Conservation (phyloP, 30 jellyfish, hydroid and myxozoan genomes). For the Cassiopea andromeda region DNA sequence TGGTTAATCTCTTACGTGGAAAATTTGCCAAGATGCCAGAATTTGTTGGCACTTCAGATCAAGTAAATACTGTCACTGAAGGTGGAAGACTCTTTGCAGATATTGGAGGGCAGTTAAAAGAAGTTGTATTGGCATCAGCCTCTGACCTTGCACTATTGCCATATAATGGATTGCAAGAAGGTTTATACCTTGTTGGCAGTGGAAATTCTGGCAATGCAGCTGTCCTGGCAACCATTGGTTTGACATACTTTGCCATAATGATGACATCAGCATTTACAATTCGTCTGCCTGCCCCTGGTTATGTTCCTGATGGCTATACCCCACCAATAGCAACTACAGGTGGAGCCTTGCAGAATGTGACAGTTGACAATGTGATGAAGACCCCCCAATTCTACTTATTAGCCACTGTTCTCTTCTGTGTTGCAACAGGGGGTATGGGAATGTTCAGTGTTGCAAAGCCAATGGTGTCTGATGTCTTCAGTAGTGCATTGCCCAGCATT, state of each 20-base stretch:
- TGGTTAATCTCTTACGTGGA: conserved; percentile 39
- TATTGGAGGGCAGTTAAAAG: conserved; percentile 71
- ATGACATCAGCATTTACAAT: conserved; percentile 69
- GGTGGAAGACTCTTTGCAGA: conserved; percentile 71
- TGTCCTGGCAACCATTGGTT: conserved; percentile 72
- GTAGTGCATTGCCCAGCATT: conserved; percentile 66
- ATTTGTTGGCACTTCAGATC: conserved; percentile 61
- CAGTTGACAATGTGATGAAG: conserved; percentile 70
- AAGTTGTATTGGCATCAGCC: conserved; percentile 64
- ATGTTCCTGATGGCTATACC: conserved; percentile 60
- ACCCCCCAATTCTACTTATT: conserved; percentile 72
- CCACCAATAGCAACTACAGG: conserved; percentile 47
- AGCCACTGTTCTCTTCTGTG: conserved; percentile 73
- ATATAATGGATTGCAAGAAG: conserved; percentile 56
- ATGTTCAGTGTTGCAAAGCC: conserved; percentile 81
- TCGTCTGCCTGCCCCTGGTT: conserved; percentile 74
- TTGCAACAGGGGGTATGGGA: conserved; percentile 80
- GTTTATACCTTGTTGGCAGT: conserved; percentile 68
- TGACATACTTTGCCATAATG: conserved; percentile 66
- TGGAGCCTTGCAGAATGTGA: conserved; percentile 41
- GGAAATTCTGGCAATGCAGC: conserved; percentile 77
- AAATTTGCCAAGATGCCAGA: conserved; percentile 64
- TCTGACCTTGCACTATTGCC: conserved; percentile 68
- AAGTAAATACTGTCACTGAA: conserved; percentile 44
- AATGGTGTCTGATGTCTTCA: conserved; percentile 72